phyloP scores from a whole-genome alignment of 2,797 vertebrate genomes.

The Enteromius radiatus region DNA sequence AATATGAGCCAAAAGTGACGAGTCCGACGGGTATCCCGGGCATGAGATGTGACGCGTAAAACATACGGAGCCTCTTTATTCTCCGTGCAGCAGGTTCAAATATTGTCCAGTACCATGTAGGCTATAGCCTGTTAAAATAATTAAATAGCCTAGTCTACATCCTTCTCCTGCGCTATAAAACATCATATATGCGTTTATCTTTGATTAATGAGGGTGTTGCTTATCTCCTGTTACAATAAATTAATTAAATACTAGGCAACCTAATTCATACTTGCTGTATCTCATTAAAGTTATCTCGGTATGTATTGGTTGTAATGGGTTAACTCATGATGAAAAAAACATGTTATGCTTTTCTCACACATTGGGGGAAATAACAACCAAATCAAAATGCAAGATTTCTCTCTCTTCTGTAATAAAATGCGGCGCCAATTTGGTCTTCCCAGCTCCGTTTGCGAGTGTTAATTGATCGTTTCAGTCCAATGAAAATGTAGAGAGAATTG shows the following conservation, averaged over 20 bases:
- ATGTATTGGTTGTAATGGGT: constrained; percentile 47
- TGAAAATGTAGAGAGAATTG: constrained; percentile 70
- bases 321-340: constrained; percentile 47
- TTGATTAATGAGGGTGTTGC: not conserved
- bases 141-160: not conserved
- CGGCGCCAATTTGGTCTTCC: constrained; percentile 74
- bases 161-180: not conserved
- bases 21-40: constrained; percentile 66
- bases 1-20: constrained; percentile 77
- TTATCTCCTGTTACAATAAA: constrained; percentile 1
- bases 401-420: constrained; percentile 75
- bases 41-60: constrained; percentile 59
- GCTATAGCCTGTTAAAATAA: no score
- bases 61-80: constrained; percentile 26
- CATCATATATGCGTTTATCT: not conserved
- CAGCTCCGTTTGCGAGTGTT: constrained; percentile 76
- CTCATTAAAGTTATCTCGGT: constrained; percentile 36
- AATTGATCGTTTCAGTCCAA: constrained; percentile 75
- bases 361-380: constrained; percentile 64
- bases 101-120: not conserved
- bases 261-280: constrained; percentile 30
- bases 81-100: not conserved
- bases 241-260: not conserved
- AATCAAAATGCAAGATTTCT: constrained; percentile 75
- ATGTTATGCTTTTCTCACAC: constrained; percentile 52